Evolutionary conservation across 2,888 invertebrate species (phyloP).

Genomic region (Cyrtodaria siliqua): DNA sequence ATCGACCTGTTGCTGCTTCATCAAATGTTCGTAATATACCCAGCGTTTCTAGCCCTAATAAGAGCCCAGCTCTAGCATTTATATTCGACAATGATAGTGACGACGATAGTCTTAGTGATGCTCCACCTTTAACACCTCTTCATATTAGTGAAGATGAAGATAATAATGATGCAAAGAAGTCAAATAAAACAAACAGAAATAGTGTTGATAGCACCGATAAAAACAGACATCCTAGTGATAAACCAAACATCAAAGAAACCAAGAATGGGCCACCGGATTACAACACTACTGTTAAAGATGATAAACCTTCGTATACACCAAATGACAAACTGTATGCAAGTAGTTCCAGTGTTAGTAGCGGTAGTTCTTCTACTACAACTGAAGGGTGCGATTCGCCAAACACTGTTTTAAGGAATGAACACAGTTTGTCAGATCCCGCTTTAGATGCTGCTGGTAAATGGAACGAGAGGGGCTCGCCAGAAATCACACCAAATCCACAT

Average conservation of each 20-base stretch:
- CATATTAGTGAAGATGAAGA: slow-evolving; percentile 68
- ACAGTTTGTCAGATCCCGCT: slow-evolving; percentile 28
- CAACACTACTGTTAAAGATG: slow-evolving; percentile 17
- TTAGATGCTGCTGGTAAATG: slow-evolving; percentile 4
- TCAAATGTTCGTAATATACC: slow-evolving; percentile 35
- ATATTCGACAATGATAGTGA: slow-evolving; percentile 63
- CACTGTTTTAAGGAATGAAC: slow-evolving; percentile 24
- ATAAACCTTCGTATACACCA: background rate
- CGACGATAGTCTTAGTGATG: slow-evolving; percentile 51
- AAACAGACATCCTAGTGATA: background rate
- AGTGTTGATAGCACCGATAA: slow-evolving; percentile 9
- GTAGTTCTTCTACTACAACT: slow-evolving; percentile 52
- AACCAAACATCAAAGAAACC: background rate
- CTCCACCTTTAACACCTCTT: slow-evolving; percentile 58
- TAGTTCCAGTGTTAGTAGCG: slow-evolving; percentile 35
- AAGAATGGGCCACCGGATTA: slow-evolving; percentile 15
- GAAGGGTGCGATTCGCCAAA: slow-evolving; percentile 64
- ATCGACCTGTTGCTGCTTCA: background rate
- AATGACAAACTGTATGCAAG: slow-evolving; percentile 36
- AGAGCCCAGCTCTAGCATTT: slow-evolving; percentile 46
- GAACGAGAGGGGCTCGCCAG: slow-evolving; percentile 33
- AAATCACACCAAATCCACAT: slow-evolving; percentile 16
- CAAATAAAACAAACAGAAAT: background rate
- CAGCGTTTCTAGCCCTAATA: slow-evolving; percentile 37
- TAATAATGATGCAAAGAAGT: slow-evolving; percentile 22